A percentile compares a stretch with the other conserved stretches of the same genome.
Conservation (phyloP, 2,113 vertebrate species). For the Hemichromis elongatus region DNA sequence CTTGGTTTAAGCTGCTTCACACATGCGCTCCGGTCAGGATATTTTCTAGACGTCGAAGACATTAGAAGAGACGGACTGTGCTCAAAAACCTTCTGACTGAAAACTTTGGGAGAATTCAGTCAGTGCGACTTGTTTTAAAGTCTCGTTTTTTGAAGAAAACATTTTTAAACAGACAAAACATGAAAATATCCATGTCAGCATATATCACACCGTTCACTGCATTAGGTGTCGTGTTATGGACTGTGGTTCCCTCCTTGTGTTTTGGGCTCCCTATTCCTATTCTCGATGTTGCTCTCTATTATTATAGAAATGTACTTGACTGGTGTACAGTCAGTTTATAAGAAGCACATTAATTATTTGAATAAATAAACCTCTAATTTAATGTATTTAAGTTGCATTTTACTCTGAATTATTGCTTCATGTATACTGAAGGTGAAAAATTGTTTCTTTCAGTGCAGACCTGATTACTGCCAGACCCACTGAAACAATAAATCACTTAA, state of each 20-base stretch:
- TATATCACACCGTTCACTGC: neutral
- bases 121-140: fast-evolving
- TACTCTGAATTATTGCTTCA: neutral
- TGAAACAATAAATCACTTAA: neutral
- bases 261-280: neutral
- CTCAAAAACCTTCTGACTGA: neutral
- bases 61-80: neutral
- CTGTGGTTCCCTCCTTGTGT: neutral
- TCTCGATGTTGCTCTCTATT: neutral
- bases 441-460: neutral
- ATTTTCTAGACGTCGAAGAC: neutral
- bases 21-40: neutral
- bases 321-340: neutral
- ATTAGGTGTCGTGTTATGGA: neutral
- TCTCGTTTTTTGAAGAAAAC: neutral
- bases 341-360: neutral
- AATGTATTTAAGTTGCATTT: neutral
- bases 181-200: neutral
- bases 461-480: neutral
- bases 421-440: neutral
- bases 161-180: neutral
- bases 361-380: neutral
- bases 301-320: neutral
- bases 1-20: neutral
- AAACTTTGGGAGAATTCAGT: neutral